Base-by-base conservation (phyloP, 2,113 vertebrate species). In the Gallinago jamesoni region DNA sequence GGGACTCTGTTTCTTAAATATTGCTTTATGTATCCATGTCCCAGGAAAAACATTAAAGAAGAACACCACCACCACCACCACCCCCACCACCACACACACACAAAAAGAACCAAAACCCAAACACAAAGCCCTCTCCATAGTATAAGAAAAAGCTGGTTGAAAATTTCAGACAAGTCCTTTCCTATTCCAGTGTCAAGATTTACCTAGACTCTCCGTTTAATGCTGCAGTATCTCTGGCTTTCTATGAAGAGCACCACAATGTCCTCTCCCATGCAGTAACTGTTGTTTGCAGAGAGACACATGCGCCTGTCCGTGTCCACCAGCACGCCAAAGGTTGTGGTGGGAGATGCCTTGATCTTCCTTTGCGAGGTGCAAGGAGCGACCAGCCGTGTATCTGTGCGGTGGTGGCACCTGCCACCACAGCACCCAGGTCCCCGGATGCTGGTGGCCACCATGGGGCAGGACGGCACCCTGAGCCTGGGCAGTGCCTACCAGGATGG, bases 401-500 rank as follows among this genome's bases (percentile, higher is more conserved):
- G 27, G 23, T 99, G 99, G 99, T 98, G 98, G 97, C 98, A 95
- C 62, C 73, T 84, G 77, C 94, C 95, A 2, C 76, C 5, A 0
- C 85, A 57, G 35, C 23, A 35, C 2, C 52, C 27, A 0, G 56
- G 77, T 4, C 9, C 10, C 16, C 81, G 87, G 5, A 76, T 87
- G 60, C 78, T 78, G 5, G 79, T 99, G 89, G 97, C 98, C 52
- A 47, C 92, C 87, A 95, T 99, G 66, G 97, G 62, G 63, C 86
- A 1, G 59, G 98, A 98, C 0, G 98, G 99, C 5, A 96, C 95
- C 2, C 45, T 97, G 87, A 97, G 84, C 37, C 79, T 89, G 53
- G 97, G 95, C 3, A 23, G 19, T 0, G 28, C 90, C 37, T 98
- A 98, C 33, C 10, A 1, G 47, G 70, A 92, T 3, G 50, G 89